Conservation (phyloP, 2,888 invertebrate species). For the Hydrotaea cyrtoneurina region DNA sequence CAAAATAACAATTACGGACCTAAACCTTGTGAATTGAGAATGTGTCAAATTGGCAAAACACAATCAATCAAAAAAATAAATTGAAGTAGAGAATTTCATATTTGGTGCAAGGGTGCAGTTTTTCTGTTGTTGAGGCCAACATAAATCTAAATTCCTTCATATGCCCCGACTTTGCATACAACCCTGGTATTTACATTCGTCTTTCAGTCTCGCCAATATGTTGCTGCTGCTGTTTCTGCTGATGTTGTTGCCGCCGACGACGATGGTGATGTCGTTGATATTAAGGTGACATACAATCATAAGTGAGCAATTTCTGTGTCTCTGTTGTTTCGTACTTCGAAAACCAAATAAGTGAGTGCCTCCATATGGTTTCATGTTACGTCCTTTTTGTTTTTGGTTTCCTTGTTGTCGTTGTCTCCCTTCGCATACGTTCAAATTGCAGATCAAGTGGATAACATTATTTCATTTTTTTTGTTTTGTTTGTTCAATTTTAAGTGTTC, state of each 20-base stretch:
- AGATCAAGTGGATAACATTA: conserved; percentile 62
- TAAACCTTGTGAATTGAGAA: too few species aligned
- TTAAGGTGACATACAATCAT: conserved; percentile 64
- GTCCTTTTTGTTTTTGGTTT: conserved; percentile 38
- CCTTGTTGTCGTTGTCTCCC: conserved; percentile 32
- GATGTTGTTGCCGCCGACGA: conserved; percentile 14
- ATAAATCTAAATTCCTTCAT: too few species aligned
- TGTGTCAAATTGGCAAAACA: too few species aligned
- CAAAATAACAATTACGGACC: too few species aligned
- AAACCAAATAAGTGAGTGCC: not conserved
- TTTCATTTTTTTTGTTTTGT: conserved; percentile 21
- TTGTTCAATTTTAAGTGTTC: conserved; percentile 2
- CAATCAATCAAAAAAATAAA: too few species aligned
- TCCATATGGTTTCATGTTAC: conserved; percentile 32
- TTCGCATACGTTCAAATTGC: not conserved
- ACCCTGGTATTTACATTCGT: not conserved
- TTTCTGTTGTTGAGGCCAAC: too few species aligned
- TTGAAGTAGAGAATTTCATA: too few species aligned
- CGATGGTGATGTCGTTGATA: conserved; percentile 52
- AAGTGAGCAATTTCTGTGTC: conserved; percentile 62
- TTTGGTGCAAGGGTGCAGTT: too few species aligned
- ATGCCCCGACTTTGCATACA: not conserved
- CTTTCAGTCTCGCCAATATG: not conserved
- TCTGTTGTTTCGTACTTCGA: conserved; percentile 8
- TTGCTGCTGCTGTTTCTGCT: conserved; percentile 2